These are phyloP conservation scores for Natrix natrix DNA, from an alignment of 2,797 vertebrate genomes.

Conservation along the genomic window DNA sequence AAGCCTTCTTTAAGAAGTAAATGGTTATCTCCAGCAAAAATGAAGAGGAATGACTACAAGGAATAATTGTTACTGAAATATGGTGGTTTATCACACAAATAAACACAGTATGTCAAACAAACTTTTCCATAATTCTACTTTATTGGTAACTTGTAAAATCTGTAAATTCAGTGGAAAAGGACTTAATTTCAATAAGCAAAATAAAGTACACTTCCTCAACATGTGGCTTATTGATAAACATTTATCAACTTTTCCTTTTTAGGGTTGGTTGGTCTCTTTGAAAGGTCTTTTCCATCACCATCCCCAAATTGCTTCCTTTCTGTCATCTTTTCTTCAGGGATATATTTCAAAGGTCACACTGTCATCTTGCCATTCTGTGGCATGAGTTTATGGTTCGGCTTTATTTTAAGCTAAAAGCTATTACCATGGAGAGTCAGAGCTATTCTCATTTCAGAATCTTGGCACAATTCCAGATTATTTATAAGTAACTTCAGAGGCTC, in stretches of 20 bases:
- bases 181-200: constrained; percentile 13
- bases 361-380: constrained; percentile 43
- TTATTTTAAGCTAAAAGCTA: constrained; percentile 43
- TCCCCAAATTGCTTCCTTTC: constrained; percentile 46
- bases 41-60: not conserved
- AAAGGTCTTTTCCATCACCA: constrained; percentile 28
- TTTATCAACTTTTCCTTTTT: constrained; percentile 47
- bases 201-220: not conserved
- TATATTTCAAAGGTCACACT: constrained; percentile 42
- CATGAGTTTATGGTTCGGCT: constrained; percentile 41
- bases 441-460: constrained; percentile 29
- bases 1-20: not conserved
- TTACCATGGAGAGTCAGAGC: constrained; percentile 22
- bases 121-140: not conserved
- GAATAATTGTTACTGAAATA: not conserved
- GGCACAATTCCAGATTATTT: constrained; percentile 59
- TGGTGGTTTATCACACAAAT: not conserved
- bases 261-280: constrained; percentile 32
- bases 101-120: not conserved
- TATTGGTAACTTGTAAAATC: not conserved
- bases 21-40: not conserved
- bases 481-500: constrained; percentile 35
- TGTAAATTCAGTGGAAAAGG: constrained; percentile 3
- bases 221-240: constrained; percentile 40
- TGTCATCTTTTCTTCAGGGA: constrained; percentile 43